Percentiles rank a stretch among this genome's conserved stretches.
Evolutionary conservation across 2,113 vertebrate species (phyloP).

Genomic region (Mirounga angustirostris): DNA sequence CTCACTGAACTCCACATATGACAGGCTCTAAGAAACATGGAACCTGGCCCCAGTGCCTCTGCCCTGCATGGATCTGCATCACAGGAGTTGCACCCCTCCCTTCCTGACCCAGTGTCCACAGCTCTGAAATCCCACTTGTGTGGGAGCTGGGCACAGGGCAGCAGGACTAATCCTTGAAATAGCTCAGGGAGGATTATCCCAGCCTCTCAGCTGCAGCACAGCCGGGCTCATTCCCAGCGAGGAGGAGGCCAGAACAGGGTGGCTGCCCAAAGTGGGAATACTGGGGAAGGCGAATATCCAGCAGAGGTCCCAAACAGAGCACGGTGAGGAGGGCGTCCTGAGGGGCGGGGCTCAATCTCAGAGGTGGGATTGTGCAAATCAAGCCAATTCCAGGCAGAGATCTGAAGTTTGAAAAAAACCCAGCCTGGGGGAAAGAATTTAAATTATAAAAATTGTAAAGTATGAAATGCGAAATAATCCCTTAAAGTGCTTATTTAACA

Average conservation of each 20-base stretch:
- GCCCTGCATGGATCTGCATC: background rate
- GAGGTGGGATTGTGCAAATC: slow-evolving; percentile 57
- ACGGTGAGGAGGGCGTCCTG: background rate
- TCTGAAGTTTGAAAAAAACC: slow-evolving; percentile 56
- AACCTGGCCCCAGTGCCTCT: background rate
- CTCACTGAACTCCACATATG: no score
- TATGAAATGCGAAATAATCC: slow-evolving; percentile 58
- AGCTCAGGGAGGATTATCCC: slow-evolving; percentile 57
- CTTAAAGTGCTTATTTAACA: slow-evolving; percentile 62
- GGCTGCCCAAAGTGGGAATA: background rate
- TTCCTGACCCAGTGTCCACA: background rate
- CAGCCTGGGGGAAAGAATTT: slow-evolving; percentile 56
- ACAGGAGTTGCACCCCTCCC: background rate
- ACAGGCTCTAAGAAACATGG: background rate
- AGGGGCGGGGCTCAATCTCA: background rate
- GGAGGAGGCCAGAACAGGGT: background rate
- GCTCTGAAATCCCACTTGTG: background rate
- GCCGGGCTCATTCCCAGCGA: background rate
- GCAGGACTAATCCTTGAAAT: slow-evolving; percentile 64
- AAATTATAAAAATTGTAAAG: slow-evolving; percentile 71
- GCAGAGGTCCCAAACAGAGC: background rate
- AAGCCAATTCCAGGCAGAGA: background rate
- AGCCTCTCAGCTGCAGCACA: background rate
- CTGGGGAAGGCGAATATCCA: background rate
- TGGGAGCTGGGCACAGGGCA: background rate